phyloP scores from a whole-genome alignment of 2,888 invertebrate genomes.

The Empis livida region DNA sequence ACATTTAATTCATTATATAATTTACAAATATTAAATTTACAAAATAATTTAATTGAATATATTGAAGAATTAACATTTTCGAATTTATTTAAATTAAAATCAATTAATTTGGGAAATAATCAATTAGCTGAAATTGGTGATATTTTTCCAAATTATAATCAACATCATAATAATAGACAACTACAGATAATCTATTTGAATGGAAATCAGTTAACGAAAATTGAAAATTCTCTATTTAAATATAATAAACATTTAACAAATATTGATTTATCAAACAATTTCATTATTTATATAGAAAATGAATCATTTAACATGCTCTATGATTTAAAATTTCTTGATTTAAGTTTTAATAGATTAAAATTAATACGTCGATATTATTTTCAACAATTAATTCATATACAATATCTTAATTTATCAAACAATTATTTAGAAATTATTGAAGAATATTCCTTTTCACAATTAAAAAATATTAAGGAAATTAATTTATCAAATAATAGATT shows the following conservation, averaged over 20 bases:
- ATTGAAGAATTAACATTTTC: conserved; percentile 66
- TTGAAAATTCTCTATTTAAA: conserved; percentile 55
- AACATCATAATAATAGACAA: conserved; percentile 18
- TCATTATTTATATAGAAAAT: conserved; percentile 60
- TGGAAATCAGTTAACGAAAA: conserved; percentile 56
- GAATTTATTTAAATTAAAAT: conserved; percentile 57
- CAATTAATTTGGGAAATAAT: conserved; percentile 70
- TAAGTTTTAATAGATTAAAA: conserved; percentile 57
- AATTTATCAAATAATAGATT: conserved; percentile 64
- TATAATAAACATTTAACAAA: conserved; percentile 61
- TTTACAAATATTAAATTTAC: conserved; percentile 63
- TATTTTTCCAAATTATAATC: conserved; percentile 51
- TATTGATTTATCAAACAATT: conserved; percentile 65
- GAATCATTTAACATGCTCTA: conserved; percentile 62
- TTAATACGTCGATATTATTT: conserved; percentile 56
- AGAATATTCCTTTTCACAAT: conserved; percentile 51
- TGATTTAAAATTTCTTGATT: conserved; percentile 57
- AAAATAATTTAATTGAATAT: conserved; percentile 61
- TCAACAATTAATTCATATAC: conserved; percentile 56
- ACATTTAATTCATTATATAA: conserved; percentile 64
- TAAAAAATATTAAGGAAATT: conserved; percentile 55
- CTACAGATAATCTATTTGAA: conserved; percentile 70
- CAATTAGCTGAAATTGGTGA: conserved; percentile 56
- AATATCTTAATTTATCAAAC: conserved; percentile 59
- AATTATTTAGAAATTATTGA: conserved; percentile 53